Evolutionary conservation across 2,888 invertebrate species (phyloP).

Genomic region (Erpobdella octoculata): DNA sequence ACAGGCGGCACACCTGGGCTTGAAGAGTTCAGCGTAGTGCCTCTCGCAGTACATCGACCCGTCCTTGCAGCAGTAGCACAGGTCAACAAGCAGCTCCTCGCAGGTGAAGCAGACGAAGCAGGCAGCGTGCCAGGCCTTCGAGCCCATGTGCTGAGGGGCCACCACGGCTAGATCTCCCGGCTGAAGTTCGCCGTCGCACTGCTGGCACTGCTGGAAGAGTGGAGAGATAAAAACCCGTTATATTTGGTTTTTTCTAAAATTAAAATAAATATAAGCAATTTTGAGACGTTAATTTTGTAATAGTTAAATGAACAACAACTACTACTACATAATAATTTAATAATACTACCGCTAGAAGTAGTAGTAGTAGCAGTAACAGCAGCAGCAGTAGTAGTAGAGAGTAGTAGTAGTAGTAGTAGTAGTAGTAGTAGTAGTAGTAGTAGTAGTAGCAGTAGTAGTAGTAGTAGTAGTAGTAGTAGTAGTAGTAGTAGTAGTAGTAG

Average conservation of each 20-base stretch:
- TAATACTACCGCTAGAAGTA: neutral
- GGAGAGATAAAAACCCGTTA: neutral
- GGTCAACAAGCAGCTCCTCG: slow-evolving; percentile 84
- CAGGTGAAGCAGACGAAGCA: slow-evolving; percentile 86
- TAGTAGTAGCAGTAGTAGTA: slow-evolving; percentile 1
- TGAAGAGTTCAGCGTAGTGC: slow-evolving; percentile 90
- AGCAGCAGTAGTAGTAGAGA: neutral
- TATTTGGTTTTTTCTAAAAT: neutral
- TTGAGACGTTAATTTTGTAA: neutral
- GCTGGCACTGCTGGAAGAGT: slow-evolving; percentile 65
- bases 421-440: slow-evolving; percentile 1
- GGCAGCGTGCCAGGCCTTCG: slow-evolving; percentile 74
- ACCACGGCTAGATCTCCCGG: slow-evolving; percentile 75
- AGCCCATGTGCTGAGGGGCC: slow-evolving; percentile 72
- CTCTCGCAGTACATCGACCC: slow-evolving; percentile 80
- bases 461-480: slow-evolving; percentile 1
- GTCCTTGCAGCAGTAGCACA: slow-evolving; percentile 87
- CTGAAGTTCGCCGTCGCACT: slow-evolving; percentile 71
- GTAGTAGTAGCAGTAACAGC: neutral
- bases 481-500: slow-evolving; percentile 1
- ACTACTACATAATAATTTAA: neutral
- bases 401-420: slow-evolving; percentile 1
- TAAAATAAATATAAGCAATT: neutral
- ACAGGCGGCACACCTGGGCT: slow-evolving; percentile 89
- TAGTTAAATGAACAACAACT: neutral